Evolutionary conservation across 2,888 invertebrate species (phyloP), one percentile per base, ranked within the genome.

Genomic region (Tipula confusa): DNA sequence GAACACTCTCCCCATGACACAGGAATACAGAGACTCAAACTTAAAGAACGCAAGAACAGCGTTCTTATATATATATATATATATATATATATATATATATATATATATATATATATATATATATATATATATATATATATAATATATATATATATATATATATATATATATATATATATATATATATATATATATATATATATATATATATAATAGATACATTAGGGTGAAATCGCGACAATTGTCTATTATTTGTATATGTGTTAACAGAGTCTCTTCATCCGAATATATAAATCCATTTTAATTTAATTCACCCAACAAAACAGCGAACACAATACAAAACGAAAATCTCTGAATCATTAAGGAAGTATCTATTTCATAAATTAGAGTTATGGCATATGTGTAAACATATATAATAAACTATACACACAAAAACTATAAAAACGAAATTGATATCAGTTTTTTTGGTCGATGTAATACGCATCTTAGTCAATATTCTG

Each of bases 401-500:
- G 80, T 80, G 80, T 80, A 80, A 80, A 80, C 31, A n/a, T n/a
- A n/a, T n/a, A 80, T 80, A 80, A 80, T 29, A 80, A 80, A 64
- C 64, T 18, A 24, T 24, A 64, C 2, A 24, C 64, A 64, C 2
- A 18, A 79, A 79, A 79, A 79, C 28, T 6, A 80, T 29, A 79
- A 29, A 79, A 79, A 79, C 3, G 13, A 79, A 79, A 28, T 13
- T 79, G 13, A 11, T 79, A 43, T 43, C 43, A 43, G 43, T n/a
- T 15, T 43, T 43, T 43, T 18, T 15, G 43, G 43, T 43, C 7
- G 43, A 43, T 43, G 4, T 43, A 43, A 43, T 43, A 15, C 43
- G 43, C 43, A 43, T 43, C 43, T 43, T 43, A 43, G n/a, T 43
- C 15, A 43, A n/a, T n/a, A 15, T 43, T 64, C 24, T 64, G 64